These are phyloP conservation scores for Acanthis flammea DNA, from an alignment of 2,797 vertebrate genomes.

Conservation along the genomic window DNA sequence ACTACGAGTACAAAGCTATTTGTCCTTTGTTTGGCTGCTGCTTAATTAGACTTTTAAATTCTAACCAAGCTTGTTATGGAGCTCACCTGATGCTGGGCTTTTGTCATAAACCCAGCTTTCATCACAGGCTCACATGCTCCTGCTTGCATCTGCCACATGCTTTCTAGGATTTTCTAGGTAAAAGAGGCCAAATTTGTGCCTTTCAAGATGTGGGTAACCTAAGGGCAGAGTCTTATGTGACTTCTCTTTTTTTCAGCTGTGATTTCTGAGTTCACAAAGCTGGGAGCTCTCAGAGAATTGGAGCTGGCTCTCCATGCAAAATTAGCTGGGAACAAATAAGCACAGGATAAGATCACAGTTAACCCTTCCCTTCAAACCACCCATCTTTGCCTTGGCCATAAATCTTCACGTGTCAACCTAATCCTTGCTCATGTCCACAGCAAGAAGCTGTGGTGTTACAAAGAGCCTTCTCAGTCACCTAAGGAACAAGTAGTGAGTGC, in stretches of 20 bases:
- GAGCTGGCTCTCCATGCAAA: background rate
- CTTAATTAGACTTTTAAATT: background rate
- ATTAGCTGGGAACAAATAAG: background rate
- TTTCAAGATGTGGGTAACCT: background rate
- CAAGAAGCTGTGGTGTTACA: background rate
- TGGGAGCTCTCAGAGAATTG: background rate
- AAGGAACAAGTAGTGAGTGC: background rate
- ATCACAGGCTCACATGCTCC: background rate
- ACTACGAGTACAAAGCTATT: background rate
- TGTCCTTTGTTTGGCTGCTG: background rate
- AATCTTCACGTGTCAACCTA: background rate
- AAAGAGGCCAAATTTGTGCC: background rate
- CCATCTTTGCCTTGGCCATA: background rate
- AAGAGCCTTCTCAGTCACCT: background rate
- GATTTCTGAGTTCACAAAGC: background rate
- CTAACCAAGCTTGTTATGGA: background rate
- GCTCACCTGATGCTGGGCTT: constrained; percentile 11
- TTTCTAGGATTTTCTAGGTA: background rate
- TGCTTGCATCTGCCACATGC: background rate
- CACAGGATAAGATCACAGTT: background rate
- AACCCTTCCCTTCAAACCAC: background rate
- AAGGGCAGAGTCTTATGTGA: background rate
- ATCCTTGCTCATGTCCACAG: background rate
- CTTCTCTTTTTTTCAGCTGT: background rate
- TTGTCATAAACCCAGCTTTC: background rate